Evolutionary conservation across 2,113 vertebrate species (phyloP).

Genomic region (Elephas maximus): DNA sequence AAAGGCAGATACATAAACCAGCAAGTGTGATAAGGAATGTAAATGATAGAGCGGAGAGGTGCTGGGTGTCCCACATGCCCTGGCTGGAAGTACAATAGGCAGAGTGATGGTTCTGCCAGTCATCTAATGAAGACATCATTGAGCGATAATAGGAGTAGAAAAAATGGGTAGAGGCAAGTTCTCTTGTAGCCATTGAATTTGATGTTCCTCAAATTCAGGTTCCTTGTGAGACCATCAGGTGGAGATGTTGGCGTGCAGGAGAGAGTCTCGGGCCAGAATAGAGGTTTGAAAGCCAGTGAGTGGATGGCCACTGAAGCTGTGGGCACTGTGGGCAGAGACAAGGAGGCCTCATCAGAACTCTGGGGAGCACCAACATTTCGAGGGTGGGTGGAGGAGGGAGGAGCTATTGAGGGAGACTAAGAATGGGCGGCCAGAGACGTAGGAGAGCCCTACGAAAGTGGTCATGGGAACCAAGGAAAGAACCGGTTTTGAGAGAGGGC

Average conservation of each 20-base stretch:
- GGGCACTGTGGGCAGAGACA: background rate
- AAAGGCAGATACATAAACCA: constrained; percentile 18
- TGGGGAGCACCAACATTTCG: background rate
- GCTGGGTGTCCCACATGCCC: background rate
- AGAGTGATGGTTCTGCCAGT: background rate
- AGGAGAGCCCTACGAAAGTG: background rate
- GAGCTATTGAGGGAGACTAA: background rate
- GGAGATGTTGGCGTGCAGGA: background rate
- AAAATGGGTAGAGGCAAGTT: background rate
- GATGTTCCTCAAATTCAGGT: constrained; percentile 28
- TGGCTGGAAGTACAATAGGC: background rate
- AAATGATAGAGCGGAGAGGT: background rate
- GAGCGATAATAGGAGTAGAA: background rate
- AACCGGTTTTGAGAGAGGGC: background rate
- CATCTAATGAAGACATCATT: background rate
- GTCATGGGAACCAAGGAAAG: background rate
- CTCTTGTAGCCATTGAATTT: background rate
- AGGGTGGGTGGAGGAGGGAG: background rate
- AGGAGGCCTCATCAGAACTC: background rate
- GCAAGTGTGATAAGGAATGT: background rate
- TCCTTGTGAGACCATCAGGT: background rate
- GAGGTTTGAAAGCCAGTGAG: background rate
- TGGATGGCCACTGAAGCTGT: background rate
- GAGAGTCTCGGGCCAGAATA: background rate
- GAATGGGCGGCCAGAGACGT: background rate